Evolutionary conservation across 2,888 invertebrate species (phyloP).

Genomic region (Rhagonycha lutea): DNA sequence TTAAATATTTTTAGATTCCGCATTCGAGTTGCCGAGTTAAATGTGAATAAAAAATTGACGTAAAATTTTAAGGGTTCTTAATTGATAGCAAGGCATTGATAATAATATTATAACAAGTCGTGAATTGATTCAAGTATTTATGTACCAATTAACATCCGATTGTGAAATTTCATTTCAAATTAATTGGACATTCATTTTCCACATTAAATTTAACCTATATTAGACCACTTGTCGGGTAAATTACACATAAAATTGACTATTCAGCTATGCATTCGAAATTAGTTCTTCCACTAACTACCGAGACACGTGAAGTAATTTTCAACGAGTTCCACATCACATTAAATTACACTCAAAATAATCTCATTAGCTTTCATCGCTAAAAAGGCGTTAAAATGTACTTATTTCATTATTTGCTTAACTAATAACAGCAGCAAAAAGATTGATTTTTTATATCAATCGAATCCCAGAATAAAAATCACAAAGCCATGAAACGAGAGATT

Average conservation of each 20-base stretch:
- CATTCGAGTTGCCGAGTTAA: background rate
- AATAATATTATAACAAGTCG: background rate
- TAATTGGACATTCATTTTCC: constrained; percentile 17
- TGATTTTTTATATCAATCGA: background rate
- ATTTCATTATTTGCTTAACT: background rate
- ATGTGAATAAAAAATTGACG: background rate
- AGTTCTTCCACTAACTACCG: background rate
- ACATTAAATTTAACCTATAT: background rate
- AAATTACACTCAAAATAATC: background rate
- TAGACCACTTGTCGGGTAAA: constrained; percentile 17
- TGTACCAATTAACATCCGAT: background rate
- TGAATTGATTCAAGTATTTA: background rate
- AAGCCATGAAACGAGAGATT: background rate
- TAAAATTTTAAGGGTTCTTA: background rate
- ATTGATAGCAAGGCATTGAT: background rate
- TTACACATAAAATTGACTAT: constrained; percentile 17
- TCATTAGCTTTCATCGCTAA: background rate
- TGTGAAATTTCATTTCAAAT: background rate
- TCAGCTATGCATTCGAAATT: constrained; percentile 11
- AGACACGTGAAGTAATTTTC: background rate
- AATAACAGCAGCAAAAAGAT: background rate
- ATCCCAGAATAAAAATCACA: background rate
- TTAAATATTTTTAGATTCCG: background rate
- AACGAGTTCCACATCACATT: background rate
- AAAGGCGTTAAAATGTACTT: background rate